Evolutionary conservation across 1,140 invertebrate species (phyloP).

Genomic region (Lasioglossum albipes): DNA sequence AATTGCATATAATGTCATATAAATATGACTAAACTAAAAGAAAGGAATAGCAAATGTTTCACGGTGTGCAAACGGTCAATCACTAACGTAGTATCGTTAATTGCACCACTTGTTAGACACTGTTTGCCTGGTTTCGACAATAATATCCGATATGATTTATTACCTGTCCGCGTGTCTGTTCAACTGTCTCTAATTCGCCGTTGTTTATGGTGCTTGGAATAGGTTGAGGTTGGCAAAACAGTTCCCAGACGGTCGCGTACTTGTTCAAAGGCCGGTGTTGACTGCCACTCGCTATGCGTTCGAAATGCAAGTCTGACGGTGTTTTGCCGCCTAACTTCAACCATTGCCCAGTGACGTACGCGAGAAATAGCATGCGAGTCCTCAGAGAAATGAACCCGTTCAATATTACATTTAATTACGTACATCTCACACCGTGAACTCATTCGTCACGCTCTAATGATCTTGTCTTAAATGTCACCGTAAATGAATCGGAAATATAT

Average conservation of each 20-base stretch:
- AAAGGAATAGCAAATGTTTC: too few species aligned
- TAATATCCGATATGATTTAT: too few species aligned
- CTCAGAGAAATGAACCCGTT: not conserved
- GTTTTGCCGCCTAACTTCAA: conserved; percentile 2
- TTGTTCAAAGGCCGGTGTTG: conserved; percentile 13
- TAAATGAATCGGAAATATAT: too few species aligned
- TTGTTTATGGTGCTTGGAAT: not conserved
- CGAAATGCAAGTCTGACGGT: conserved; percentile 12
- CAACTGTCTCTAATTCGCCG: too few species aligned
- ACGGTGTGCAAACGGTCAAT: not conserved
- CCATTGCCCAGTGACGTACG: not conserved
- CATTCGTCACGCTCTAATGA: too few species aligned
- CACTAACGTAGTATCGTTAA: not conserved
- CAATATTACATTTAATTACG: not conserved
- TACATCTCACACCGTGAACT: not conserved
- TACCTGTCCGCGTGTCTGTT: too few species aligned
- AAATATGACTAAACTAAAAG: too few species aligned
- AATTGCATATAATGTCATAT: too few species aligned
- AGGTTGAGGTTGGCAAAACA: not conserved
- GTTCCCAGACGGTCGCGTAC: not conserved
- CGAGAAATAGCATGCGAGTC: not conserved
- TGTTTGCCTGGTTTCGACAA: not conserved
- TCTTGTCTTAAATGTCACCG: too few species aligned
- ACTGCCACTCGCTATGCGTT: not conserved
- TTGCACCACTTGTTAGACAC: not conserved